Percentiles rank a stretch among this genome's conserved stretches.
Evolutionary conservation across 2,888 invertebrate species (phyloP).

Genomic region (Lasioglossum figueresi): DNA sequence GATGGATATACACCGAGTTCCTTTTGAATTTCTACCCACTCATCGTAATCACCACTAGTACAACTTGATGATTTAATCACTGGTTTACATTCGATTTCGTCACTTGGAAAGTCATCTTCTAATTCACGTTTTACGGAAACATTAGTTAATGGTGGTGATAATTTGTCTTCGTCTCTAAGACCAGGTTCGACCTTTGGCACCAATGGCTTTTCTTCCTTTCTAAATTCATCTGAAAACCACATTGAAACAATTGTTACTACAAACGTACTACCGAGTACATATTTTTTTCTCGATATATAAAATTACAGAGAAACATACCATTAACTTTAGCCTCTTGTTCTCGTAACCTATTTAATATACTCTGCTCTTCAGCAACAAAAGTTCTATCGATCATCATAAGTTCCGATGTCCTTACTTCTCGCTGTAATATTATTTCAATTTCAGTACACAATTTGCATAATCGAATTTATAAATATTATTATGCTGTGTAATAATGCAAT

Average conservation of each 20-base stretch:
- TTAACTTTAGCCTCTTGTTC: slow-evolving; percentile 84
- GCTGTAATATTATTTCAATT: slow-evolving; percentile 83
- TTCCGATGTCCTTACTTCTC: slow-evolving; percentile 90
- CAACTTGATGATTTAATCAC: slow-evolving; percentile 77
- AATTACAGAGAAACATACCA: slow-evolving; percentile 70
- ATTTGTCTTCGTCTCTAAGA: slow-evolving; percentile 72
- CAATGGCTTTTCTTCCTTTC: slow-evolving; percentile 81
- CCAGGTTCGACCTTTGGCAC: slow-evolving; percentile 81
- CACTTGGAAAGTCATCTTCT: slow-evolving; percentile 79
- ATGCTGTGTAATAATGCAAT: not conserved
- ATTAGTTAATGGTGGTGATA: slow-evolving; percentile 71
- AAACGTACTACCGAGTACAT: not conserved
- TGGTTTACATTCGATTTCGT: slow-evolving; percentile 78
- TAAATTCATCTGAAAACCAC: slow-evolving; percentile 77
- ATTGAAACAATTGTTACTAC: slow-evolving; percentile 18
- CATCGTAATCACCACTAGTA: slow-evolving; percentile 86
- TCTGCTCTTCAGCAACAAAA: slow-evolving; percentile 90
- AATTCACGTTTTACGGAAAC: slow-evolving; percentile 81
- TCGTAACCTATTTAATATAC: slow-evolving; percentile 86
- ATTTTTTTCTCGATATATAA: not conserved
- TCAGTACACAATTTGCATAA: slow-evolving; percentile 40
- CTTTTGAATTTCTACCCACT: slow-evolving; percentile 89
- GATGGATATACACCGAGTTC: slow-evolving; percentile 85
- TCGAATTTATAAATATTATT: not conserved
- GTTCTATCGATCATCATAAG: slow-evolving; percentile 91